phyloP scores from a whole-genome alignment of 2,113 vertebrate genomes.

The Cheilinus undulatus region DNA sequence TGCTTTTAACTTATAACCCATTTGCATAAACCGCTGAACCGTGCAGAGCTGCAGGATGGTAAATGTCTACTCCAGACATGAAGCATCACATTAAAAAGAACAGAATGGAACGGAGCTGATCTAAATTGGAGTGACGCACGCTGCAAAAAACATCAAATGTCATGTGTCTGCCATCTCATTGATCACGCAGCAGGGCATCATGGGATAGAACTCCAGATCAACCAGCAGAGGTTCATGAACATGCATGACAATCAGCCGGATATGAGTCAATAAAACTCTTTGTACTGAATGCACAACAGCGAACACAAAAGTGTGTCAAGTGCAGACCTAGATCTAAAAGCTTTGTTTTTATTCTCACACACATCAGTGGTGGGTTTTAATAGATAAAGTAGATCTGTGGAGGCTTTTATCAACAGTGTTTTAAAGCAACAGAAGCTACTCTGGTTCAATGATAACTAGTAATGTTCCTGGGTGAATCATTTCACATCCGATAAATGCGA shows the following conservation, averaged over 20 bases:
- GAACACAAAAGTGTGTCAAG: slow-evolving; percentile 5
- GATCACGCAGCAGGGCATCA: slow-evolving; percentile 48
- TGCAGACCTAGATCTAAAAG: slow-evolving; percentile 2
- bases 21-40: slow-evolving; percentile 45
- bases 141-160: slow-evolving; percentile 52
- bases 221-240: slow-evolving; percentile 55
- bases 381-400: neutral
- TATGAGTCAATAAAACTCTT: slow-evolving; percentile 31
- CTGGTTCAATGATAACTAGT: no score
- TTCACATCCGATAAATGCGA: no score
- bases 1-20: slow-evolving; percentile 35
- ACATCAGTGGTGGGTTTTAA: neutral
- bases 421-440: neutral
- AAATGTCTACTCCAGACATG: slow-evolving; percentile 17
- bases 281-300: slow-evolving; percentile 28
- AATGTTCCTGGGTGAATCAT: no score
- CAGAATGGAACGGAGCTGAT: slow-evolving; percentile 23
- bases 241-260: slow-evolving; percentile 41
- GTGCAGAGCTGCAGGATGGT: slow-evolving; percentile 7
- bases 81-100: slow-evolving; percentile 26
- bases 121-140: neutral
- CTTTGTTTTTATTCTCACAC: neutral
- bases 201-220: slow-evolving; percentile 47
- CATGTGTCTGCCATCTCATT: slow-evolving; percentile 44
- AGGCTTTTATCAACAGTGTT: neutral